A percentile compares a stretch with the other conserved stretches of the same genome.
Evolutionary conservation across 2,797 vertebrate genomes (phyloP).

Genomic region (Melopsittacus undulatus): DNA sequence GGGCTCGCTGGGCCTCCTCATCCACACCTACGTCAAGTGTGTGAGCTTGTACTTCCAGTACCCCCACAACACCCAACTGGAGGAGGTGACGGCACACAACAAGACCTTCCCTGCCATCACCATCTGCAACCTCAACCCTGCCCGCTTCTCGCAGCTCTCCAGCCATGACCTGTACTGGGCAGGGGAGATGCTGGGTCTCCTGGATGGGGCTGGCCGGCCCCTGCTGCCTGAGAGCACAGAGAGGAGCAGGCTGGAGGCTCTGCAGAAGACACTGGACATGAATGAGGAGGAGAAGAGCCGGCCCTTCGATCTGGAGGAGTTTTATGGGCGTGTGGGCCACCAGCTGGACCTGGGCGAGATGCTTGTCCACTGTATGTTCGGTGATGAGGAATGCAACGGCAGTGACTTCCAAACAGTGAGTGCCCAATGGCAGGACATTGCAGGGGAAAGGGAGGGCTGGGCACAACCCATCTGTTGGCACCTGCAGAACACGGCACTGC

Average conservation of each 20-base stretch:
- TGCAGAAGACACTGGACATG: neutral
- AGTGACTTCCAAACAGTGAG: conserved; percentile 68
- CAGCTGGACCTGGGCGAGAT: conserved; percentile 44
- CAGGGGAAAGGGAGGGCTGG: neutral
- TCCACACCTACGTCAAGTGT: conserved; percentile 10
- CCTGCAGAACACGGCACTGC: neutral
- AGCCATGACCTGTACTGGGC: conserved; percentile 61
- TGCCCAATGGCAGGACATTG: neutral
- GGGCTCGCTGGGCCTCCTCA: conserved; percentile 26
- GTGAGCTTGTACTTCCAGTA: conserved; percentile 64
- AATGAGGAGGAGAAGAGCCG: neutral
- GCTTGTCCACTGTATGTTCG: conserved; percentile 43
- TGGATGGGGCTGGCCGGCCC: neutral
- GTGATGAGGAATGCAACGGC: neutral
- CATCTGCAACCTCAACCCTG: conserved; percentile 65
- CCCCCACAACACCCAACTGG: conserved; percentile 62
- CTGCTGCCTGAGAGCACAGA: neutral
- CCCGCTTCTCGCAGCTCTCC: conserved; percentile 39
- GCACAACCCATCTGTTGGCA: neutral
- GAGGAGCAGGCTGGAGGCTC: neutral
- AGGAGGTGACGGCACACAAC: neutral
- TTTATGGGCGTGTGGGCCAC: conserved; percentile 43
- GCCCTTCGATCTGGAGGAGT: conserved; percentile 48
- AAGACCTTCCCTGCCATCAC: conserved; percentile 54
- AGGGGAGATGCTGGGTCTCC: conserved; percentile 64